Base-by-base conservation (phyloP, 2,888 invertebrate genomes). In the Junonia oenone region DNA sequence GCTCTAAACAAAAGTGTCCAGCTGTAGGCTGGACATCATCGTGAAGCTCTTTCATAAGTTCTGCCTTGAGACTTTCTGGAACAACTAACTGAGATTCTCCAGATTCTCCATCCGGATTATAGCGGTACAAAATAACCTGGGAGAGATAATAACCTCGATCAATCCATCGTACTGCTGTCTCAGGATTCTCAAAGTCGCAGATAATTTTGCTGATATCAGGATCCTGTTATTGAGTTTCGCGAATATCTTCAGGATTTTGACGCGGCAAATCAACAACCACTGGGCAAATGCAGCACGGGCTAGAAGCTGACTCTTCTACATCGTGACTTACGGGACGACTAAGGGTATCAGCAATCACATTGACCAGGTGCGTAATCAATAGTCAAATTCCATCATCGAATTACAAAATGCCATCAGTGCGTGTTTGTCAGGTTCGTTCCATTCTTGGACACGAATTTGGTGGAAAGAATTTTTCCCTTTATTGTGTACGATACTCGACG, bases 21-120 rank as follows among this genome's bases (percentile, higher is more conserved):
- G 62, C 62, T 4, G 46, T 26, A 9, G 54, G 51, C 1, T n/a
- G n/a, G 51, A 11, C n/a, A n/a, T n/a, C n/a, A n/a, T 63, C 60
- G 40, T 61, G 52, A 45, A 17, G 35, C 5, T 33, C 15, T 22
- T 48, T 33, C n/a, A 48, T 9, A 22, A 48, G 11, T 3, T 38
- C 22, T 9, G 17, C n/a, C 61, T 0, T 51, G 17, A 6, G 43
- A 2, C 4, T 19, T 8, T 50, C 53, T 8, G 64, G 66, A 6
- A 64, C 46, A 0, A 62, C 58, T 1, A 67, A 46, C 35, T 66
- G 62, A 5, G 66, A 55, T 6, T 59, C 58, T 26, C 64, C 66
- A 8, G 50, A 37, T 9, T 64, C 65, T 2, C 33, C n/a, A 15
- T 65, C 63, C 0, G 56, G 45, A 37, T 45, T 17, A 33, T 31